phyloP scores from a whole-genome alignment of 2,888 invertebrate species.

The Desoria tigrina region DNA sequence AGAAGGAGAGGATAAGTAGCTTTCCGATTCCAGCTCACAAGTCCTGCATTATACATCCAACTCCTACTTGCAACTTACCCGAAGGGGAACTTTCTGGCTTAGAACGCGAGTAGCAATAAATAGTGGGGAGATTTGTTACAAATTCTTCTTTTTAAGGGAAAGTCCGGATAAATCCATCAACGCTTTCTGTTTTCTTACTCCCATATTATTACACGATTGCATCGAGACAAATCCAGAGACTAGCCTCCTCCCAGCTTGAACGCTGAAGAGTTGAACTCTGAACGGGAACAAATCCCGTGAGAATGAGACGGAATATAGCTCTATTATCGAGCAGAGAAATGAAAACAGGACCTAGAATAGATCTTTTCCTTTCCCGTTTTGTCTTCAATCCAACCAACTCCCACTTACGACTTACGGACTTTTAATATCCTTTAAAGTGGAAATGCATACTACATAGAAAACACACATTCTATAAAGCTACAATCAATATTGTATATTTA shows the following conservation, averaged over 20 bases:
- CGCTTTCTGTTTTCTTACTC: conserved; percentile 15
- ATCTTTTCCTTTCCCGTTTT: neutral
- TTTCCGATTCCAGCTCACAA: too few species aligned
- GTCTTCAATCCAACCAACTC: neutral
- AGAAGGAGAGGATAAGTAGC: too few species aligned
- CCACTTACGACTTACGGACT: neutral
- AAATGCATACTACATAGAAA: too few species aligned
- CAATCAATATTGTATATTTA: too few species aligned
- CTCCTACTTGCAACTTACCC: neutral
- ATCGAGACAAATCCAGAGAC: too few species aligned
- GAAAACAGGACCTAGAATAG: neutral
- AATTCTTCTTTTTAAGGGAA: conserved; percentile 1
- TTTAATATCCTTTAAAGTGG: too few species aligned
- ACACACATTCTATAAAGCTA: too few species aligned
- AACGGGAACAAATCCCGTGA: too few species aligned
- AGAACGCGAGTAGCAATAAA: conserved; percentile 1
- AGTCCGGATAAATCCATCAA: conserved; percentile 14
- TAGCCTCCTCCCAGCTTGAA: too few species aligned
- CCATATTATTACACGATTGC: too few species aligned
- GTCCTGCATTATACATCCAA: neutral
- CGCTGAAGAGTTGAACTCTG: too few species aligned
- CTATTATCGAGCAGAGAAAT: neutral
- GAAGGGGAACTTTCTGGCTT: neutral
- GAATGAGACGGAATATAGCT: too few species aligned
- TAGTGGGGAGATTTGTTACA: conserved; percentile 3